Evolutionary conservation across 2,888 invertebrate species (phyloP), one percentile per base, ranked within the genome.

Genomic region (Tachina lurida): DNA sequence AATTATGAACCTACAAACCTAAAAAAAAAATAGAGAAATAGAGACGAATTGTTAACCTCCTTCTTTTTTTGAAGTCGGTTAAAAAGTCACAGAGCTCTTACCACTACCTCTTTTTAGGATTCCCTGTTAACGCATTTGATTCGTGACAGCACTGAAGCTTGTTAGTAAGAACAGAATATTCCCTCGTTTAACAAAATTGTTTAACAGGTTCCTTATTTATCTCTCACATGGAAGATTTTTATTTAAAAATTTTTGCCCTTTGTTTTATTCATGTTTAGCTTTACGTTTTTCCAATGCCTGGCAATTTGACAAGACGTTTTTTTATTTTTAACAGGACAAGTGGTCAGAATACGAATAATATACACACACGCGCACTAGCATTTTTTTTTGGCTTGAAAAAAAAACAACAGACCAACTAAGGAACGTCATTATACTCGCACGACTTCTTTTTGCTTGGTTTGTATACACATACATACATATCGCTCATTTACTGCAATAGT

Each of bases 131-230:
- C n/a, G 9, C 31, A 52, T 56, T 31, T 60, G 31, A 15, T 76
- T 70, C 79, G 74, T 84, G 81, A 84, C 76, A 80, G 54, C 80
- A 56, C 70, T 71, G 86, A 87, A 86, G 86, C 84, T 87, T 87
- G 73, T 70, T 82, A 31, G 47, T 17, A 71, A 54, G 22, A 77
- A 22, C 10, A 74, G 10, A 60, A 54, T 17, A 71, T 31, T 63
- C 41, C 41, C 41, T 52, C n/a, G 56, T 45, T 73, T 7, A 58
- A 17, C 52, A 85, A 77, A 83, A 78, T 79, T 78, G 74, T 87
- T 79, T 68, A 87, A 79, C 88, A 88, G 87, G 88, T 88, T 87
- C 87, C 87, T 79, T 84, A 67, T 60, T 58, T 45, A 58, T 71
- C 41, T 74, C 62, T 77, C 13, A 7, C 17, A 76, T 70, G 41